These are phyloP conservation scores for Corapipo altera DNA, from an alignment of 2,113 vertebrate genomes.

Conservation along the genomic window DNA sequence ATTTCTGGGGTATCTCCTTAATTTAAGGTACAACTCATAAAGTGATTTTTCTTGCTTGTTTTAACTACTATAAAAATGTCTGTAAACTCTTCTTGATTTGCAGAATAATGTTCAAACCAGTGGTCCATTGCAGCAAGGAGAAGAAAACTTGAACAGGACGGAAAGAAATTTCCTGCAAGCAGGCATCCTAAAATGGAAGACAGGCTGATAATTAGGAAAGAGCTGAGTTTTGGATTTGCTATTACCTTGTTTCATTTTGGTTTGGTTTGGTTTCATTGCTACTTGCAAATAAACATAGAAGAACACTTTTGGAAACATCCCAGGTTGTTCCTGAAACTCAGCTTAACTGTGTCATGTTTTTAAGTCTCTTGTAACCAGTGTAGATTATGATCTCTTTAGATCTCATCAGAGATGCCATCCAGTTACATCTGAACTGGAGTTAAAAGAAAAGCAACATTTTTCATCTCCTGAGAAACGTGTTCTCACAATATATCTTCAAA, in stretches of 20 bases:
- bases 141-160: background rate
- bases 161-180: background rate
- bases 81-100: background rate
- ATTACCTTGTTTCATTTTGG: background rate
- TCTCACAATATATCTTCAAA: background rate
- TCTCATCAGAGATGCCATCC: background rate
- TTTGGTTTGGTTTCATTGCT: background rate
- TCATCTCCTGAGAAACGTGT: background rate
- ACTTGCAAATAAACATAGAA: background rate
- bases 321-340: background rate
- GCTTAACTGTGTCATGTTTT: background rate
- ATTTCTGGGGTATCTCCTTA: background rate
- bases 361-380: background rate
- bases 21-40: background rate
- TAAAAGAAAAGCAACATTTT: background rate
- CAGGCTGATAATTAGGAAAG: background rate
- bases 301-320: background rate
- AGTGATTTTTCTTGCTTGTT: background rate
- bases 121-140: background rate
- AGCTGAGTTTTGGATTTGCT: background rate
- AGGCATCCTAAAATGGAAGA: background rate
- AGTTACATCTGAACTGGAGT: background rate
- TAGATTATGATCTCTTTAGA: background rate
- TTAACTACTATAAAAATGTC: background rate
- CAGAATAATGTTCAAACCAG: background rate